A percentile compares a stretch with the other conserved stretches of the same genome.
phyloP scores from a whole-genome alignment of 2,888 invertebrate species.

The Lasioglossum leucozonium region DNA sequence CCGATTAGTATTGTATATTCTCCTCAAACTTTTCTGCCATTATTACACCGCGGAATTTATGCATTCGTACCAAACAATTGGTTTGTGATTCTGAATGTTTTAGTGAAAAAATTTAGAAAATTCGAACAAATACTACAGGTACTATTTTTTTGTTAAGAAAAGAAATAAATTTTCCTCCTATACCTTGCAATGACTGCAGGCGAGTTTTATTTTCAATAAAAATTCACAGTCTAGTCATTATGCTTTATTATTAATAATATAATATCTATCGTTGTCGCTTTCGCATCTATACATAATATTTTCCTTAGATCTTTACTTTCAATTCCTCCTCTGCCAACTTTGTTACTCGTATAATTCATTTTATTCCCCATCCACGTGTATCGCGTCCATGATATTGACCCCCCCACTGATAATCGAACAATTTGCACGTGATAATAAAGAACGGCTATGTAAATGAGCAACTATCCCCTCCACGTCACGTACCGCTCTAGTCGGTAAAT shows the following conservation, averaged over 20 bases:
- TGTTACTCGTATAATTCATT: not conserved
- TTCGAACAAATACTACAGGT: no score
- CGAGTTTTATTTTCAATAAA: no score
- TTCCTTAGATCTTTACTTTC: not conserved
- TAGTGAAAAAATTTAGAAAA: no score
- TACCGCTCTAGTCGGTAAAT: not conserved
- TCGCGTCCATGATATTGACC: constrained; percentile 43
- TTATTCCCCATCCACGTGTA: not conserved
- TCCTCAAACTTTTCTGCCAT: no score
- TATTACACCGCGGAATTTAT: no score
- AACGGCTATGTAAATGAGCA: constrained; percentile 13
- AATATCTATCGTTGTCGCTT: not conserved
- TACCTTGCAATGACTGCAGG: no score
- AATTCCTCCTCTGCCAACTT: not conserved
- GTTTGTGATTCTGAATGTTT: no score
- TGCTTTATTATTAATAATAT: no score
- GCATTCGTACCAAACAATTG: no score
- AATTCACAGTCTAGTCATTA: no score
- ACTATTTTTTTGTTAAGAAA: no score
- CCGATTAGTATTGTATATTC: not conserved
- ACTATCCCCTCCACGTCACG: not conserved
- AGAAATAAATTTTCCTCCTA: no score
- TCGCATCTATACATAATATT: not conserved
- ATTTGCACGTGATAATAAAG: constrained; percentile 14
- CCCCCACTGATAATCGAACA: constrained; percentile 52